Percentiles rank a stretch among this genome's conserved stretches.
These are phyloP conservation scores for Eupithecia inturbata DNA, from an alignment of 2,888 invertebrate genomes.

Conservation along the genomic window DNA sequence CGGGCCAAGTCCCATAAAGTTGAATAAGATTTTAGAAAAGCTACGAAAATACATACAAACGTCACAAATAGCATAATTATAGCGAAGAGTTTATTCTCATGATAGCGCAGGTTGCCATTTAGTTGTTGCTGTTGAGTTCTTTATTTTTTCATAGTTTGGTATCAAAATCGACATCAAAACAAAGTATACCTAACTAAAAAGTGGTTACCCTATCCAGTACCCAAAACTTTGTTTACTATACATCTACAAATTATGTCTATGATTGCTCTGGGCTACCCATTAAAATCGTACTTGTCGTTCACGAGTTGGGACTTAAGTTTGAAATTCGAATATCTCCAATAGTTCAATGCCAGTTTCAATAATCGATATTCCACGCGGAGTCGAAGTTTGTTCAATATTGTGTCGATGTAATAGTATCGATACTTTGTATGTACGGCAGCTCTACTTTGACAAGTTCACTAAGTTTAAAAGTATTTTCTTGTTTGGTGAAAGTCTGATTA, in stretches of 20 bases:
- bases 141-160: neutral
- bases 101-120: neutral
- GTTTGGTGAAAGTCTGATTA: conserved; percentile 3
- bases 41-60: neutral
- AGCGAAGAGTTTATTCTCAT: neutral
- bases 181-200: neutral
- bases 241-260: neutral
- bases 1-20: neutral
- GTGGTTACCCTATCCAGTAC: neutral
- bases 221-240: neutral
- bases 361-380: conserved; percentile 9
- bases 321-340: conserved; percentile 15
- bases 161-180: neutral
- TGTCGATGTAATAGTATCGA: conserved; percentile 10
- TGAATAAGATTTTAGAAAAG: neutral
- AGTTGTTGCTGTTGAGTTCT: neutral
- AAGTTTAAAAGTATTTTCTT: conserved; percentile 4
- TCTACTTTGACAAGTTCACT: neutral
- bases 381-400: neutral
- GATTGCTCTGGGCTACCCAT: conserved; percentile 11
- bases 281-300: conserved; percentile 4
- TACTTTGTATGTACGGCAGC: neutral
- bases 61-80: too few species aligned
- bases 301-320: conserved; percentile 1
- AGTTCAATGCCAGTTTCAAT: conserved; percentile 18